phyloP scores from a whole-genome alignment of 1,140 invertebrate genomes.

The Lordiphosa collinella region DNA sequence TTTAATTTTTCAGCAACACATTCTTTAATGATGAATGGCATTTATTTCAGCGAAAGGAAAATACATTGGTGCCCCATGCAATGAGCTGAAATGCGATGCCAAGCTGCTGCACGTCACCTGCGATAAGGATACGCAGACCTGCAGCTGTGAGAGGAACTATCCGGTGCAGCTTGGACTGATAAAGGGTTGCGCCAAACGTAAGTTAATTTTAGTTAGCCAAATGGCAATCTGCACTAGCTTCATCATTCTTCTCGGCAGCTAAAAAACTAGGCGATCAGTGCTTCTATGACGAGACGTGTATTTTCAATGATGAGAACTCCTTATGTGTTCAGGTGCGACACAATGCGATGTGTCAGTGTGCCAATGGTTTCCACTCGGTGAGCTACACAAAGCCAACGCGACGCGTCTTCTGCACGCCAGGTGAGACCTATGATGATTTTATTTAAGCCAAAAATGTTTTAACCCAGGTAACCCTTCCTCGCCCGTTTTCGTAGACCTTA shows the following conservation, averaged over 20 bases:
- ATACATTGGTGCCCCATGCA: constrained; percentile 88
- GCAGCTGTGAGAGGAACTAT: constrained; percentile 89
- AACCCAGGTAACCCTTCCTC: background rate
- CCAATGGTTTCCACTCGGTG: constrained; percentile 88
- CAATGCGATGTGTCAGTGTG: constrained; percentile 91
- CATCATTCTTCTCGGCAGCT: constrained; percentile 80
- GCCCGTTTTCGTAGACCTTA: constrained; percentile 83
- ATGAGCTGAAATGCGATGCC: constrained; percentile 85
- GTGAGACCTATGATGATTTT: constrained; percentile 79
- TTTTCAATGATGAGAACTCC: constrained; percentile 87
- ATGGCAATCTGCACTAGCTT: background rate
- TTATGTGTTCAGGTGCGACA: constrained; percentile 90
- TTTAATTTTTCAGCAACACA: too few relatives aligned
- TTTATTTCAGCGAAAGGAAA: constrained; percentile 83
- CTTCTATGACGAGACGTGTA: constrained; percentile 89
- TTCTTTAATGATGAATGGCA: constrained; percentile 20
- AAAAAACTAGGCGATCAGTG: constrained; percentile 91
- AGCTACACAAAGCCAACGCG: constrained; percentile 86
- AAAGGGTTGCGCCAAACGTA: constrained; percentile 91
- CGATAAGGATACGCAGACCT: constrained; percentile 84
- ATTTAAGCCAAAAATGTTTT: background rate
- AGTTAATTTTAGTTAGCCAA: constrained; percentile 69
- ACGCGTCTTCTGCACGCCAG: constrained; percentile 90
- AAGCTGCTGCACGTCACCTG: constrained; percentile 87
- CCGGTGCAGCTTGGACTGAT: constrained; percentile 86